These are phyloP conservation scores for Astyanax mexicanus DNA, from an alignment of 2,797 vertebrate genomes.

Conservation along the genomic window DNA sequence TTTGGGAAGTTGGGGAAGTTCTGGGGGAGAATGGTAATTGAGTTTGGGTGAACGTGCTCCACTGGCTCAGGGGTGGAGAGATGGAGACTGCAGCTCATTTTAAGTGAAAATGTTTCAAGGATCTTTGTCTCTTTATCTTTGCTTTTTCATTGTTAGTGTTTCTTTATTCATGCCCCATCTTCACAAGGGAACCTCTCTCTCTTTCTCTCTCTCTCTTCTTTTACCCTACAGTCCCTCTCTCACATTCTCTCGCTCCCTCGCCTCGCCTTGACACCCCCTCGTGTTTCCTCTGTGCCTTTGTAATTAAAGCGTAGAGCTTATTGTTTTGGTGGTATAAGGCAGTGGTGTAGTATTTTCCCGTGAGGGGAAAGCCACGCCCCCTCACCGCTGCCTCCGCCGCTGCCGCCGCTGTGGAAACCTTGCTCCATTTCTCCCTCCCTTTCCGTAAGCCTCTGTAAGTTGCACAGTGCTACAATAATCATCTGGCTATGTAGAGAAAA, in stretches of 20 bases:
- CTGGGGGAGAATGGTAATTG: not conserved
- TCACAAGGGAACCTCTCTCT: no score
- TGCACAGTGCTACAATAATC: constrained; percentile 72
- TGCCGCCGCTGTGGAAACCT: constrained; percentile 42
- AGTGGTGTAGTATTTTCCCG: constrained; percentile 58
- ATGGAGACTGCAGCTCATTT: not conserved
- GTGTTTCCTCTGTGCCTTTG: constrained; percentile 53
- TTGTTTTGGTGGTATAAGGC: constrained; percentile 66
- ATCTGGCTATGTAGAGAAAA: constrained; percentile 73
- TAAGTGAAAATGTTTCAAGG: not conserved
- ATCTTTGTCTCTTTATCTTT: not conserved
- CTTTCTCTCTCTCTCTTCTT: constrained; percentile 34
- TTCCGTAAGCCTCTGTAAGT: not conserved
- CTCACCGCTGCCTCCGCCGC: constrained; percentile 65
- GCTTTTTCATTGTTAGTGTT: not conserved
- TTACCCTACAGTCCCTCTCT: constrained; percentile 16
- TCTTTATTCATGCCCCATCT: not conserved
- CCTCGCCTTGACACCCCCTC: constrained; percentile 30
- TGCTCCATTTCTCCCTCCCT: constrained; percentile 13
- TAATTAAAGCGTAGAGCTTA: constrained; percentile 78
- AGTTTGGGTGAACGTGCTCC: not conserved
- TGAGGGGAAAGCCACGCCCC: constrained; percentile 64
- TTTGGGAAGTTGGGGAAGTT: no score
- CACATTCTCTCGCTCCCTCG: not conserved
- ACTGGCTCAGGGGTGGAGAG: not conserved